Base-by-base conservation (phyloP, 2,888 invertebrate species). In the Lacanobia oleracea region DNA sequence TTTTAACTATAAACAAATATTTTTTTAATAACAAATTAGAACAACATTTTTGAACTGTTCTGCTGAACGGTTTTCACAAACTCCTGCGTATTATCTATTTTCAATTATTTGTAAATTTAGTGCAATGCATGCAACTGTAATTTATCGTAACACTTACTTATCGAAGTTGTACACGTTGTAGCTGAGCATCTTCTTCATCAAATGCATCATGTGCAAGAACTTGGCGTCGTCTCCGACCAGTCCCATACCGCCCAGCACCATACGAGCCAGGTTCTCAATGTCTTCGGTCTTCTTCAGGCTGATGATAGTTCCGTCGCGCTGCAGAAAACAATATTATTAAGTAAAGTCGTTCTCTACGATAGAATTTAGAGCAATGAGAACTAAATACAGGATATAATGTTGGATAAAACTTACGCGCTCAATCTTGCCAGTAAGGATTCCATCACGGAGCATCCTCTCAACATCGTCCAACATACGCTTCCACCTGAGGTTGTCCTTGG, bases 211-310 rank as follows among this genome's bases (percentile, higher is more conserved):
- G 81, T 94, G 92, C 90, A 92, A 96, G 87, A 94, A 96, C 85
- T 96, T 96, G 63, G 95, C 96, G 90, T 97, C 97, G 72, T 97
- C 94, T 65, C 97, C 96, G 53, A 89, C 85, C 67, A 94, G 77
- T 70, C 96, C 96, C 75, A 97, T 94, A 81, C 97, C 97, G 59
- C 97, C 97, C 89, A 97, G 96, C 80, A 98, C 93, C 83, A 98
- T 86, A 84, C 97, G 96, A 59, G 97, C 97, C 75, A 98, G 95
- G 85, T 96, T 95, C 88, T 98, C 97, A 79, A 97, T 93, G 82
- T 97, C 97, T 81, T 97, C 97, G 3, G 97, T 95, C 80, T 97
- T 97, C 91, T 96, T 97, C 70, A 98, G 91, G 84, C 96, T 96
- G 77, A 97, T 93, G 67, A 96, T 92, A 5, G 96, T 95, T 61